Conservation (phyloP, 1,140 invertebrate genomes). For the Helicorthomorpha holstii region DNA sequence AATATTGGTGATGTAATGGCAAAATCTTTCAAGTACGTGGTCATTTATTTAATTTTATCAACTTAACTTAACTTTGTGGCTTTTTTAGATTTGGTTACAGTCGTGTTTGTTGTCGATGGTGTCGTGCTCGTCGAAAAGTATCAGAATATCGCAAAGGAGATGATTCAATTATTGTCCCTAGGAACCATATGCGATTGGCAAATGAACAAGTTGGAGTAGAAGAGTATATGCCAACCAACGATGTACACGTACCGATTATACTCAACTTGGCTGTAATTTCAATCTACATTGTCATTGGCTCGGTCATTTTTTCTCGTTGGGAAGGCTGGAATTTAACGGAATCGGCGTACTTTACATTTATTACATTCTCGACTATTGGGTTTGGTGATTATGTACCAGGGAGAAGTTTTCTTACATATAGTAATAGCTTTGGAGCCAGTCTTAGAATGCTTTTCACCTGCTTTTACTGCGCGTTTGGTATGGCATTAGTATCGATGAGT, state of each 20-base stretch:
- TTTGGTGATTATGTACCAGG: constrained; percentile 33
- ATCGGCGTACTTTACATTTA: constrained; percentile 31
- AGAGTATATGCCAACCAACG: constrained; percentile 19
- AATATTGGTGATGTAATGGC: constrained; percentile 22
- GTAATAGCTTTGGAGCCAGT: constrained; percentile 3
- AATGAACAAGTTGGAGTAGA: constrained; percentile 19
- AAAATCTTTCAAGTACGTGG: constrained; percentile 23
- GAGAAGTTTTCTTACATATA: constrained; percentile 10
- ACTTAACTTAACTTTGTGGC: neutral
- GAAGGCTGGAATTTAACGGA: constrained; percentile 26
- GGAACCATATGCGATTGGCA: constrained; percentile 5
- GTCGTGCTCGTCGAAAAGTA: constrained; percentile 13
- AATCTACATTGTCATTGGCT: constrained; percentile 28
- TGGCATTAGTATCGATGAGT: constrained; percentile 40
- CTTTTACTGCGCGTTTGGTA: constrained; percentile 34
- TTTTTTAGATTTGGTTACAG: constrained; percentile 8
- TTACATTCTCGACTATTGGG: constrained; percentile 31
- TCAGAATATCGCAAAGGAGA: constrained; percentile 9
- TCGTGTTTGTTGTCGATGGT: constrained; percentile 18
- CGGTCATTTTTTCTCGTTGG: constrained; percentile 13
- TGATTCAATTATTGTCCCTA: constrained; percentile 7
- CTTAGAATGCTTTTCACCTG: constrained; percentile 32
- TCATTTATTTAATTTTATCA: neutral
- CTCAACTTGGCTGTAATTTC: constrained; percentile 27
- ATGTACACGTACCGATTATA: constrained; percentile 16